Evolutionary conservation across 2,797 vertebrate species (phyloP).

Genomic region (Sebastes elongatus): DNA sequence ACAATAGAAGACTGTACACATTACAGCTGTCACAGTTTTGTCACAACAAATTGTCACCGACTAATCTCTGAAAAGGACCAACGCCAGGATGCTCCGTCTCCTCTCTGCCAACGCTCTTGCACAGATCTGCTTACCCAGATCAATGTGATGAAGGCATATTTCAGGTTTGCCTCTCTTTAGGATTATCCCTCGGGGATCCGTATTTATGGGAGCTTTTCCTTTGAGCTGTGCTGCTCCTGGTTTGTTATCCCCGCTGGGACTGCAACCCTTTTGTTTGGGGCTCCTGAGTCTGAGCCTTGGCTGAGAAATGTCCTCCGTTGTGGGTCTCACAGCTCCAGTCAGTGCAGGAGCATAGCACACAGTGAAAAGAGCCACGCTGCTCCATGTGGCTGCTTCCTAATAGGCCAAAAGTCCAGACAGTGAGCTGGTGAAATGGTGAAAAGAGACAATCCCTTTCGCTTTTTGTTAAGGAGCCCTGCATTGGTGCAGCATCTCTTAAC

Average conservation of each 20-base stretch:
- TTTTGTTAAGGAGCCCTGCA: not conserved
- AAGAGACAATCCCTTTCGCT: not conserved
- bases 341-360: not conserved
- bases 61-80: constrained; percentile 34
- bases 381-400: constrained; percentile 53
- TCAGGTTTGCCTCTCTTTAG: constrained; percentile 45
- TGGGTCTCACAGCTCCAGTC: constrained; percentile 36
- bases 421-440: constrained; percentile 22
- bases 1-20: not conserved
- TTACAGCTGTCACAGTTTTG: constrained; percentile 30
- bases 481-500: not conserved
- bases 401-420: constrained; percentile 12
- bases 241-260: constrained; percentile 56
- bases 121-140: constrained; percentile 46
- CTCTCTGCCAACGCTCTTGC: constrained; percentile 10
- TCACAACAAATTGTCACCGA: constrained; percentile 15
- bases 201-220: constrained; percentile 54
- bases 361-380: constrained; percentile 30
- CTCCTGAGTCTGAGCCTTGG: constrained; percentile 47
- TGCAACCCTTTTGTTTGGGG: constrained; percentile 31
- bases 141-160: constrained; percentile 32
- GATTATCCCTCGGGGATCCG: constrained; percentile 55
- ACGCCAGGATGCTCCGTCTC: constrained; percentile 21
- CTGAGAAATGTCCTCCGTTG: constrained; percentile 48
- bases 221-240: constrained; percentile 29